These are phyloP conservation scores for Epizoanthus scotinus DNA, from an alignment of 92 coral and sea anemone genomes.

Conservation along the genomic window DNA sequence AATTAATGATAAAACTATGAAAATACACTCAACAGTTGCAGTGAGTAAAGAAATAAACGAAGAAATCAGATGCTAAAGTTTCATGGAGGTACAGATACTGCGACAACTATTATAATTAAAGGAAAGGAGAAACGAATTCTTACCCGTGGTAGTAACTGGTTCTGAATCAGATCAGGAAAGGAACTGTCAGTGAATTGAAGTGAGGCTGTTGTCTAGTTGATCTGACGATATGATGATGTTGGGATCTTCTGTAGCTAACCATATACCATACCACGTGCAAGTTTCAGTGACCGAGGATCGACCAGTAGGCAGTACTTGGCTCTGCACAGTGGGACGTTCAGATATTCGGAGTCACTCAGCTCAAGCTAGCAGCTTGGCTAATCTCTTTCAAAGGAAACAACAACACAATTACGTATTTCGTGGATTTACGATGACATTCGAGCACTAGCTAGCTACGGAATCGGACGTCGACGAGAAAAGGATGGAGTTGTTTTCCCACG, in stretches of 20 bases:
- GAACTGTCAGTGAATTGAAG: neutral
- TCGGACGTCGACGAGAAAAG: neutral
- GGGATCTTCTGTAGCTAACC: neutral
- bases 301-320: too few relatives aligned
- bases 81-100: too few relatives aligned
- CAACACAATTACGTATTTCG: neutral
- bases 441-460: constrained; percentile 1
- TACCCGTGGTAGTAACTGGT: neutral
- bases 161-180: neutral
- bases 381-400: neutral
- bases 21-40: too few relatives aligned
- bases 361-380: too few relatives aligned
- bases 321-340: too few relatives aligned
- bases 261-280: neutral
- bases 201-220: neutral
- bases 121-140: neutral
- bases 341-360: too few relatives aligned
- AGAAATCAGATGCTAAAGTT: too few relatives aligned
- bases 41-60: too few relatives aligned
- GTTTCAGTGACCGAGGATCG: too few relatives aligned
- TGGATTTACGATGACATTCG: neutral
- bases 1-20: too few relatives aligned
- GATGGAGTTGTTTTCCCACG: constrained; percentile 23
- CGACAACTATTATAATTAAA: too few relatives aligned
- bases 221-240: neutral